These are phyloP conservation scores for Lasioglossum vierecki DNA, from an alignment of 2,888 invertebrate species.

Conservation along the genomic window DNA sequence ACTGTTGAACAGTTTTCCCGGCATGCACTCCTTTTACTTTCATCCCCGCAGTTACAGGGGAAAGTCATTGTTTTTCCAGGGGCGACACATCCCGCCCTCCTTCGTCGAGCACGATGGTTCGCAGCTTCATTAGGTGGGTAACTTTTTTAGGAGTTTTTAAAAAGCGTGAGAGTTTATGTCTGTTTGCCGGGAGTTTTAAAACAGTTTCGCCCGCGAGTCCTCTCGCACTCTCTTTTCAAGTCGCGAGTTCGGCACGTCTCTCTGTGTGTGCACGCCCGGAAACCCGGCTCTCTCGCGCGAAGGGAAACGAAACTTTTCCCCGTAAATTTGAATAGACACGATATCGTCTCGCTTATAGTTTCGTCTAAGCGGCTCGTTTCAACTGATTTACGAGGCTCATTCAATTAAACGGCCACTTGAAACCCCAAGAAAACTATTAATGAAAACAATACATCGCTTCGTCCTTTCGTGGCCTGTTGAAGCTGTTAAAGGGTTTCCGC, in stretches of 20 bases:
- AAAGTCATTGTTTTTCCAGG: conserved; percentile 62
- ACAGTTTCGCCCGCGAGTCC: conserved; percentile 62
- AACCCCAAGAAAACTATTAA: background rate
- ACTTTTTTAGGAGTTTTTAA: conserved; percentile 77
- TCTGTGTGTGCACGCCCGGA: conserved; percentile 2
- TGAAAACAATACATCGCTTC: background rate
- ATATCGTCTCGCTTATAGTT: conserved; percentile 61
- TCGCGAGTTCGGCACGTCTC: conserved; percentile 37
- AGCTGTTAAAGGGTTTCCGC: background rate
- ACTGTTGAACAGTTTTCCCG: conserved; percentile 18
- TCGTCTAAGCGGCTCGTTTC: conserved; percentile 51
- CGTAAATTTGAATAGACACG: conserved; percentile 61
- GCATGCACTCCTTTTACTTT: conserved; percentile 52
- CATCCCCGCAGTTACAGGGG: conserved; percentile 43
- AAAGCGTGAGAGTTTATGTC: conserved; percentile 77
- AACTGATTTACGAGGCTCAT: conserved; percentile 42
- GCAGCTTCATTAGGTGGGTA: conserved; percentile 76
- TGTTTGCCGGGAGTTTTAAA: conserved; percentile 74
- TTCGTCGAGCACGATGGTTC: conserved; percentile 63
- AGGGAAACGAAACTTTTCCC: conserved; percentile 62
- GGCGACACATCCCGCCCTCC: conserved; percentile 61
- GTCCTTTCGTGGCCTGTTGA: background rate
- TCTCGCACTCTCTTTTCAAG: conserved; percentile 55
- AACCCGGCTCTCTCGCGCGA: conserved; percentile 32
- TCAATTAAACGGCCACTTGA: conserved; percentile 44